These are phyloP conservation scores for Prochilodus magdalenae DNA, from an alignment of 2,113 vertebrate species.

Conservation along the genomic window DNA sequence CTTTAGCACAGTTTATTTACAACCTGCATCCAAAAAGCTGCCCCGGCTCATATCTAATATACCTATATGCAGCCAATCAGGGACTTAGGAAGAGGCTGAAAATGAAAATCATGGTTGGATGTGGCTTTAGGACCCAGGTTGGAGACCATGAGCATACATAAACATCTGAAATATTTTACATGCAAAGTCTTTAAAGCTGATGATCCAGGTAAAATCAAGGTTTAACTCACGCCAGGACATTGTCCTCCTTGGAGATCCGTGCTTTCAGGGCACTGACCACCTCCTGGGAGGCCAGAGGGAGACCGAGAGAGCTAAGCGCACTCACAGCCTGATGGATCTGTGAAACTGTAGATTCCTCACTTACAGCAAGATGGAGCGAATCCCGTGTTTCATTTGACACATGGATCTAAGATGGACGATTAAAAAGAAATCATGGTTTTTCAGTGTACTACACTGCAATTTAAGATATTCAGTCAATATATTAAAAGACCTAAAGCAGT, in stretches of 20 bases:
- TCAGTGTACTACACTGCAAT: too few relatives aligned
- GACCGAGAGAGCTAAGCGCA: conserved; percentile 87
- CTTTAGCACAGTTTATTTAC: too few relatives aligned
- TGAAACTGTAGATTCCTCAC: conserved; percentile 89
- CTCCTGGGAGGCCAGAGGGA: conserved; percentile 92
- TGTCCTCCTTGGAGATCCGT: conserved; percentile 95
- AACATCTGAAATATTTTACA: too few relatives aligned
- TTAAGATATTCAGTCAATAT: too few relatives aligned
- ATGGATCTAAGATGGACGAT: conserved; percentile 80
- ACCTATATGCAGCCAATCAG: too few relatives aligned
- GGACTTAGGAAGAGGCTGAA: too few relatives aligned
- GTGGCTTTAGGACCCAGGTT: too few relatives aligned
- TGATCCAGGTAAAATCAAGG: not conserved
- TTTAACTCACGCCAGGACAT: conserved; percentile 87
- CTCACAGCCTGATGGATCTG: conserved; percentile 93
- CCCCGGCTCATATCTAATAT: too few relatives aligned
- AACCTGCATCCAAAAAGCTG: too few relatives aligned
- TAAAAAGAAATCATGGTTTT: too few relatives aligned
- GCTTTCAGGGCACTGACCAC: conserved; percentile 86
- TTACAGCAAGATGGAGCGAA: conserved; percentile 89
- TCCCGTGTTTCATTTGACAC: conserved; percentile 95
- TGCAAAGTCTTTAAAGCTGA: not conserved
- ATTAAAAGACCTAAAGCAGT: not conserved
- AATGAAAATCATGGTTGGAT: too few relatives aligned
- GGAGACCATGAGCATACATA: too few relatives aligned